Percentiles rank a stretch among this genome's conserved stretches.
Evolutionary conservation across 2,888 invertebrate species (phyloP).

Genomic region (Erebia ligea): DNA sequence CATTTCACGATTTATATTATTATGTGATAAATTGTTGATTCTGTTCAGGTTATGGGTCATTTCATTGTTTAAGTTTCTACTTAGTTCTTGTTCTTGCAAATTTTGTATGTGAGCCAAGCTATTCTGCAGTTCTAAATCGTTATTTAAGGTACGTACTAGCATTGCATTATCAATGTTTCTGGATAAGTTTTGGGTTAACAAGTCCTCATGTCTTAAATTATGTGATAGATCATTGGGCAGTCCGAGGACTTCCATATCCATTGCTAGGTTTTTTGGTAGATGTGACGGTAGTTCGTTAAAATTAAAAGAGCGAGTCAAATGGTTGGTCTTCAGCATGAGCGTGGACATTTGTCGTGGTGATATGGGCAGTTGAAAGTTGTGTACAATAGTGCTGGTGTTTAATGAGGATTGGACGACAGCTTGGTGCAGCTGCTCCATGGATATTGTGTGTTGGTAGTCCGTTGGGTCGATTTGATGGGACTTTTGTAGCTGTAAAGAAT

Average conservation of each 20-base stretch:
- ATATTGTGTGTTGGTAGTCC: constrained; percentile 71
- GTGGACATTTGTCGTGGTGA: constrained; percentile 76
- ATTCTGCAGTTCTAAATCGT: constrained; percentile 61
- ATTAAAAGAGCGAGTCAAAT: constrained; percentile 59
- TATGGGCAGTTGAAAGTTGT: constrained; percentile 70
- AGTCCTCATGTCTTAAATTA: constrained; percentile 51
- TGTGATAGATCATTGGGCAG: constrained; percentile 57
- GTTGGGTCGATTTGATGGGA: constrained; percentile 63
- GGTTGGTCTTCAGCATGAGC: constrained; percentile 71
- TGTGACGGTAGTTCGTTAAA: constrained; percentile 71
- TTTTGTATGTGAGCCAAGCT: constrained; percentile 58
- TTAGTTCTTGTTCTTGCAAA: constrained; percentile 59
- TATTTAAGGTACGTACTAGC: constrained; percentile 46
- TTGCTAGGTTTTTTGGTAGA: constrained; percentile 54
- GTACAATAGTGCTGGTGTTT: constrained; percentile 57
- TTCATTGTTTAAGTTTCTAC: constrained; percentile 43
- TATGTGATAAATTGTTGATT: constrained; percentile 37
- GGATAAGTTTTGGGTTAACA: constrained; percentile 47
- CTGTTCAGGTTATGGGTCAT: constrained; percentile 50
- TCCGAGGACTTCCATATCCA: constrained; percentile 61
- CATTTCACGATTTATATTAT: constrained; percentile 45
- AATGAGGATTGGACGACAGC: constrained; percentile 72
- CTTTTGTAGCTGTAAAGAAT: constrained; percentile 63
- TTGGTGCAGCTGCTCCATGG: constrained; percentile 76
- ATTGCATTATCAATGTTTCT: constrained; percentile 55